Conservation (phyloP, 1,140 invertebrate genomes). For the Drosophila gunungcola region DNA sequence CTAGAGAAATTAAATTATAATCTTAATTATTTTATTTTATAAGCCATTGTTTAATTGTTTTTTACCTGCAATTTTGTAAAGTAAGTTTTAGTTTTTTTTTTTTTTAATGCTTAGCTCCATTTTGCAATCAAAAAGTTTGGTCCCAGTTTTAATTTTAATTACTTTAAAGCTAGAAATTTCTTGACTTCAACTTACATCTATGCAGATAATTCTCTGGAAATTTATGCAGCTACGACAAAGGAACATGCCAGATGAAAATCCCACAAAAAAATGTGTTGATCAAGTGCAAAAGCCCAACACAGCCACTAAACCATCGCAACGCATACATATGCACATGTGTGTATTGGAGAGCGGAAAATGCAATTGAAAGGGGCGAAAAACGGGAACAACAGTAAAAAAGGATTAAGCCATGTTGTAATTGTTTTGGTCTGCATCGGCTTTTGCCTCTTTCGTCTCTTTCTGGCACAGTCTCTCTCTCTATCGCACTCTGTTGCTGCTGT, state of each 20-base stretch:
- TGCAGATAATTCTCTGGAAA: conserved; percentile 28
- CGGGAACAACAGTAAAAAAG: conserved; percentile 56
- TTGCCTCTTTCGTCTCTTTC: neutral
- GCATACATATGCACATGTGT: conserved; percentile 21
- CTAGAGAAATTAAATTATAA: no score
- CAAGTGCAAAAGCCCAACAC: conserved; percentile 45
- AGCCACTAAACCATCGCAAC: conserved; percentile 41
- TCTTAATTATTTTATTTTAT: no score
- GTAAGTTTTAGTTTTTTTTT: no score
- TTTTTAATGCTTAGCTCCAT: no score
- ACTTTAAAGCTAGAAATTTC: neutral
- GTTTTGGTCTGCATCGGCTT: conserved; percentile 53
- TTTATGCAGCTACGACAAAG: conserved; percentile 35
- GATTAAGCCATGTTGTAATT: conserved; percentile 75
- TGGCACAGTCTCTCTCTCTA: neutral
- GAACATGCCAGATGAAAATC: conserved; percentile 29
- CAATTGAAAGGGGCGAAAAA: conserved; percentile 45
- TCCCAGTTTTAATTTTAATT: neutral
- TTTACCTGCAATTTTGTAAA: no score
- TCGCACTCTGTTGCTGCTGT: conserved; percentile 24
- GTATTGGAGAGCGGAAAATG: conserved; percentile 39
- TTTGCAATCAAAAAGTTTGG: no score
- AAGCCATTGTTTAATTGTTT: no score
- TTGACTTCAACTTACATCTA: neutral
- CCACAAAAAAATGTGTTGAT: conserved; percentile 39